Evolutionary conservation across 2,113 vertebrate genomes (phyloP), one percentile per base, ranked within the genome.

Genomic region (Gadus chalcogrammus): DNA sequence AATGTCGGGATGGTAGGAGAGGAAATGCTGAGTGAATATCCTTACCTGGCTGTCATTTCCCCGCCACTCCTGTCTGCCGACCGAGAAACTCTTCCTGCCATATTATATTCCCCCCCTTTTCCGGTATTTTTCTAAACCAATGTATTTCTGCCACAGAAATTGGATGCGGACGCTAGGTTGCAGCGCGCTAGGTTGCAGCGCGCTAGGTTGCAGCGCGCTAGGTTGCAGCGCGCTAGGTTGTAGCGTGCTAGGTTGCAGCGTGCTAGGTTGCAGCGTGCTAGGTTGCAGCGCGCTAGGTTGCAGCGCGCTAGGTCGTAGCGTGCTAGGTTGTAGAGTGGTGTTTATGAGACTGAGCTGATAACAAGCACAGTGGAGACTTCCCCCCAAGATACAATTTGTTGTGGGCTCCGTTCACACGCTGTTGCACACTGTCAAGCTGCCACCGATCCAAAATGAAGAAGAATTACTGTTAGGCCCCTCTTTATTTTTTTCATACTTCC

Each of bases 21-120:
- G 42, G 15, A 71, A 71, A 12, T 38, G 73, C 35, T 31, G 55
- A 72, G 69, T 52, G 72, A 84, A 74, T 60, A 35, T 74, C 69
- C 63, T 70, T 71, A 71, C 31, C 60, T 67, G 68, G 63, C 69
- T 52, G 48, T 61, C 22, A 64, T 67, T 75, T 61, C 38, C 7
- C 31, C 24, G 5, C 20, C 62, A 56, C 3, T 22, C 17, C 6
- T 35, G 15, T 55, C 27, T 42, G 20, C 53, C 27, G 27, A 22
- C 12, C 9, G 42, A 17, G 22, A 13, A 20, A 15, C 5, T 16
- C 24, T 22, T 76, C 67, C 55, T 61, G 15, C 55, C n/a, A 17
- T 58, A n/a, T 59, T 56, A 15, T 55, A 13, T 56, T 56, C 1
- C 28, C 28, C 28, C 28, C 28, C 28, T 31, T 35, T 35, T 35